Conservation (phyloP, 2,888 invertebrate genomes). For the Ommatoiulus sabulosus region DNA sequence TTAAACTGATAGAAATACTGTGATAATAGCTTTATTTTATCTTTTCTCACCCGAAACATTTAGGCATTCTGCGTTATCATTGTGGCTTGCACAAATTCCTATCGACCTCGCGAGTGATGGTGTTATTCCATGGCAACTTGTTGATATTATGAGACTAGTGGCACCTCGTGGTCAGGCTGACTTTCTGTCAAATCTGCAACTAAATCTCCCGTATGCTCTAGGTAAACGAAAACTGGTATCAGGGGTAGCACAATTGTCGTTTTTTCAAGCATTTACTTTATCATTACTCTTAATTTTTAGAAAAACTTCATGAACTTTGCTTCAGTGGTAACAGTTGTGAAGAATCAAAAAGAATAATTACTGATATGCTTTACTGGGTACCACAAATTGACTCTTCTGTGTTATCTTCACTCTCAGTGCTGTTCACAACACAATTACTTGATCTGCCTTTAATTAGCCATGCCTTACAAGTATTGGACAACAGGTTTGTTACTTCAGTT, state of each 20-base stretch:
- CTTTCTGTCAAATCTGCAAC: background rate
- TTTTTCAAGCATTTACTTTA: background rate
- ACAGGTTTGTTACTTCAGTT: background rate
- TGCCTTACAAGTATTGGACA: background rate
- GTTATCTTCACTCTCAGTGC: background rate
- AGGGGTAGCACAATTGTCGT: background rate
- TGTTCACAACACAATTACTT: background rate
- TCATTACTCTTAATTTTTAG: background rate
- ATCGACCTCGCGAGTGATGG: background rate
- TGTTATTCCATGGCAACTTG: conserved; percentile 22
- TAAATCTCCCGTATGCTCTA: background rate
- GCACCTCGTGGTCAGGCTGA: background rate
- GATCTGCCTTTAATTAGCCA: background rate
- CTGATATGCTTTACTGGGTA: conserved; percentile 33
- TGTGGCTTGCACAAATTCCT: background rate
- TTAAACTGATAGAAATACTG: background rate
- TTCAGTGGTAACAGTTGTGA: background rate
- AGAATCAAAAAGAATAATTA: background rate
- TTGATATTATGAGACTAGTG: conserved; percentile 13
- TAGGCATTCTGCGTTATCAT: background rate
- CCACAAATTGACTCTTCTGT: background rate
- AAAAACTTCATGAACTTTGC: background rate
- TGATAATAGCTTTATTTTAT: background rate
- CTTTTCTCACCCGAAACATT: background rate
- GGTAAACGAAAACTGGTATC: conserved; percentile 8